These are phyloP conservation scores for Tetragonisca angustula DNA, from an alignment of 2,888 invertebrate species.

Conservation along the genomic window DNA sequence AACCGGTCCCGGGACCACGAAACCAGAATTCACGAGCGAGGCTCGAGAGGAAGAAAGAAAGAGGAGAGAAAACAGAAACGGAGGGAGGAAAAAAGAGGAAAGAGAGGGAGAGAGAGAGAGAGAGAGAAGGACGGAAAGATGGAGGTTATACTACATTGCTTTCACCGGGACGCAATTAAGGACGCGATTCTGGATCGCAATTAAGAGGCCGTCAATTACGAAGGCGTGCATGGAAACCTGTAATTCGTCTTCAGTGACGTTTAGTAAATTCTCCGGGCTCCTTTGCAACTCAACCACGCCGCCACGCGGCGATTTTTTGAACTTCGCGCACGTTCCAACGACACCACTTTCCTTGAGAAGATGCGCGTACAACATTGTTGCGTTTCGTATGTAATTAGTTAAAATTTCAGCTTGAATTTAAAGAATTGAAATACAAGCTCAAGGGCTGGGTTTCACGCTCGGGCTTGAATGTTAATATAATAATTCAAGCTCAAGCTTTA, in stretches of 20 bases:
- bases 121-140: neutral
- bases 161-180: conserved; percentile 59
- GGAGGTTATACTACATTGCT: conserved; percentile 34
- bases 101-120: neutral
- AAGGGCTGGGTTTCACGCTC: too few species aligned
- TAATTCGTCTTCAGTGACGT: conserved; percentile 30
- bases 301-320: neutral
- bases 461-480: too few species aligned
- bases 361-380: too few species aligned
- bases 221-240: conserved; percentile 38
- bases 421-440: too few species aligned
- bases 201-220: conserved; percentile 52
- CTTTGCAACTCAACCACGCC: neutral
- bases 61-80: neutral
- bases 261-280: conserved; percentile 16
- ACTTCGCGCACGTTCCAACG: neutral
- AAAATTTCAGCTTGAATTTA: too few species aligned
- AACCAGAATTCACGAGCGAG: conserved; percentile 40
- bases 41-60: neutral
- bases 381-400: too few species aligned
- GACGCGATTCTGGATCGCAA: conserved; percentile 51
- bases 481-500: too few species aligned
- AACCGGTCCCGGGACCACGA: conserved; percentile 51
- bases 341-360: too few species aligned
- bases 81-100: neutral